Conservation (phyloP, 2,113 vertebrate species). For the Eulemur macaco region DNA sequence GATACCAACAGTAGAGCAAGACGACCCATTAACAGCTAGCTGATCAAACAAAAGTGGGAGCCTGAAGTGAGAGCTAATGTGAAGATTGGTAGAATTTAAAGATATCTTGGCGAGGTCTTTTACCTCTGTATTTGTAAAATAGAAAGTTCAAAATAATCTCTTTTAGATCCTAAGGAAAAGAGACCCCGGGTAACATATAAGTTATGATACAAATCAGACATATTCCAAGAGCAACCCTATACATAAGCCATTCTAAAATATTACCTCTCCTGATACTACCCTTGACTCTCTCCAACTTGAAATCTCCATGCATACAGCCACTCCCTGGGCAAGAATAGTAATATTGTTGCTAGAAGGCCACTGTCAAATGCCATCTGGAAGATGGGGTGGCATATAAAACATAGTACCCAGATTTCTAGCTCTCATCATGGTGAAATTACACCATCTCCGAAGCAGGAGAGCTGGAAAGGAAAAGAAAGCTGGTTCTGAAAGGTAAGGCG, state of each 20-base stretch:
- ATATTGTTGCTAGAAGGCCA: not conserved
- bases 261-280: not conserved
- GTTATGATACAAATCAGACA: not conserved
- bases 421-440: not conserved
- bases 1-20: not conserved
- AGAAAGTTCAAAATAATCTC: not conserved
- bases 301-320: not conserved
- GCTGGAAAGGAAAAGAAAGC: not conserved
- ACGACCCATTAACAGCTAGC: not conserved
- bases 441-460: not conserved
- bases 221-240: not conserved
- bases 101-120: not conserved
- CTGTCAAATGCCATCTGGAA: constrained; percentile 33
- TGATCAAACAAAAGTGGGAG: not conserved
- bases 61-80: not conserved
- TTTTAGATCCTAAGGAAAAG: not conserved
- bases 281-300: constrained; percentile 35
- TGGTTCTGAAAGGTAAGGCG: not conserved
- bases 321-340: not conserved
- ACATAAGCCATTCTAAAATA: not conserved
- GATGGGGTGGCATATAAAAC: not conserved
- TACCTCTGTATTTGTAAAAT: not conserved
- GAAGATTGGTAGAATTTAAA: not conserved
- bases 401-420: not conserved
- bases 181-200: not conserved